Percentiles rank a stretch among this genome's conserved stretches.
Conservation (phyloP, 2,113 vertebrate genomes). For the Etheostoma spectabile region DNA sequence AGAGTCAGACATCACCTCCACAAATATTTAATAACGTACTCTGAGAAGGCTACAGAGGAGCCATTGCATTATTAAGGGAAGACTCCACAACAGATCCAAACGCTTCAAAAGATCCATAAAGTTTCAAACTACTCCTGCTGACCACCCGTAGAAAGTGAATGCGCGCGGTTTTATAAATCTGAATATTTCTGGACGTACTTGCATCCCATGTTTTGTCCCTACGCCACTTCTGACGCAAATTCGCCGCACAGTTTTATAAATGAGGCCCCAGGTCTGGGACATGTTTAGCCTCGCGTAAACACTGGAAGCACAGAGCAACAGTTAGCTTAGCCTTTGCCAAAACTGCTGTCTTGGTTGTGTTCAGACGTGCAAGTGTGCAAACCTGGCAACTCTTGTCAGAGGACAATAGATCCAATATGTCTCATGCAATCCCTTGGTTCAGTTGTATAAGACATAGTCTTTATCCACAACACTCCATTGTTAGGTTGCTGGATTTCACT, state of each 20-base stretch:
- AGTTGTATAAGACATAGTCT: neutral
- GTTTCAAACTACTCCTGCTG: neutral
- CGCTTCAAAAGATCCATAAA: neutral
- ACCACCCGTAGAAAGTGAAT: no score
- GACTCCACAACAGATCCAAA: neutral
- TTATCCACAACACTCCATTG: no score
- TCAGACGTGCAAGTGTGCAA: neutral
- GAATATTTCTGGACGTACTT: no score
- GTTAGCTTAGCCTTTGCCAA: neutral
- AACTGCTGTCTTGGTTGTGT: no score
- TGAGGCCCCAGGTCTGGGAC: neutral
- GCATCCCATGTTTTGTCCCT: no score
- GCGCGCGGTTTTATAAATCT: no score
- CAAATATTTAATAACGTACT: neutral
- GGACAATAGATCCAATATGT: neutral
- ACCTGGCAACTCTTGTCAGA: neutral
- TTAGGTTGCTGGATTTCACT: no score
- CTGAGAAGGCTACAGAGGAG: neutral
- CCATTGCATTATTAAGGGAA: neutral
- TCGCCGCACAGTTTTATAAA: no score
- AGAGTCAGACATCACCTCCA: slow-evolving; percentile 3
- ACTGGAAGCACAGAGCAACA: neutral
- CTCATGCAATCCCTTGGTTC: neutral
- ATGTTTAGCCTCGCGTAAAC: neutral
- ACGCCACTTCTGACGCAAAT: no score